Percentiles rank a stretch among this genome's conserved stretches.
Conservation (phyloP, 1,140 invertebrate genomes). For the Drosophila nannoptera region DNA sequence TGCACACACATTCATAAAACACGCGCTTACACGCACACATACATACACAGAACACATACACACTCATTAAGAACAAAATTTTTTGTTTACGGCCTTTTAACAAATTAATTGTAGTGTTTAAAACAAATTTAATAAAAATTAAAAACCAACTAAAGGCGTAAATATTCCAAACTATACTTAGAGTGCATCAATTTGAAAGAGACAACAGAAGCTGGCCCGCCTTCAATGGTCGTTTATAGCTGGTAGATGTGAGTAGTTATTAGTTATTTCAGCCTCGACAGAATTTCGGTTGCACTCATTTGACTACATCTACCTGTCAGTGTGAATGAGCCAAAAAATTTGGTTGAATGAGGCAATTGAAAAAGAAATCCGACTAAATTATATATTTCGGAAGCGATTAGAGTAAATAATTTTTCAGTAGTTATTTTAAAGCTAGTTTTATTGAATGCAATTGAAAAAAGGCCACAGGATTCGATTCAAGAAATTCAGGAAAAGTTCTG, state of each 20-base stretch:
- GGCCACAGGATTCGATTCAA: too few relatives aligned
- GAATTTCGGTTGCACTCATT: too few relatives aligned
- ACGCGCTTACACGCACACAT: neutral
- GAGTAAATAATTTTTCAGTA: too few relatives aligned
- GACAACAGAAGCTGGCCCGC: neutral
- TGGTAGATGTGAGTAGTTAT: neutral
- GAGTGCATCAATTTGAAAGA: neutral
- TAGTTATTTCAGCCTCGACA: too few relatives aligned
- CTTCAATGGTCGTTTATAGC: neutral
- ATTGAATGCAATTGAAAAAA: too few relatives aligned
- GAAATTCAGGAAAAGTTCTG: too few relatives aligned
- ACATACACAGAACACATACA: constrained; percentile 15
- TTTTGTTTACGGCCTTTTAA: constrained; percentile 55
- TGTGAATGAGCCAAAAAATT: too few relatives aligned
- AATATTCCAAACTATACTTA: constrained; percentile 3
- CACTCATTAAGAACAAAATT: constrained; percentile 29
- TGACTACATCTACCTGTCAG: too few relatives aligned
- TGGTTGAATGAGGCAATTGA: too few relatives aligned
- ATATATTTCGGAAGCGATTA: too few relatives aligned
- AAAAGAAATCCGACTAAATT: too few relatives aligned
- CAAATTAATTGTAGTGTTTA: constrained; percentile 53
- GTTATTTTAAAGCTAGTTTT: too few relatives aligned
- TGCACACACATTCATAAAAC: constrained; percentile 2
- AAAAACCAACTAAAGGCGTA: constrained; percentile 32
- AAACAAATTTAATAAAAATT: constrained; percentile 50